Evolutionary conservation across 2,888 invertebrate genomes (phyloP), one percentile per base, ranked within the genome.

Genomic region (Caenorhabditis sp.): DNA sequence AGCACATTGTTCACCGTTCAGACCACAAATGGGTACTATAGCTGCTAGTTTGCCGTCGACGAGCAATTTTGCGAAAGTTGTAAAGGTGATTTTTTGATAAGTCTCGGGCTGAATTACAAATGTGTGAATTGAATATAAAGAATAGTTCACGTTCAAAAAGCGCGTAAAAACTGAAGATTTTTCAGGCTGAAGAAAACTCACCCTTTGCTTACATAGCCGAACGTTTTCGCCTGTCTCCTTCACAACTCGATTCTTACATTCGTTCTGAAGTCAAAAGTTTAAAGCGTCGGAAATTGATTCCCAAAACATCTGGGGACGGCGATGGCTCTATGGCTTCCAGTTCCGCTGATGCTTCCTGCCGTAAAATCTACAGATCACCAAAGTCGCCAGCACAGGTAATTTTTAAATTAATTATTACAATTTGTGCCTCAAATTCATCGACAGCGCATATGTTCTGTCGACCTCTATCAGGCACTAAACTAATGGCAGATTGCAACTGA

Each of bases 1-100:
- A 12, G 57, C 79, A 8, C 85, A 85, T 49, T 87, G 86, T 67
- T 82, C 84, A 3, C 87, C 87, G 4, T 87, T 87, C 71, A 80
- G 86, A 17, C 84, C 86, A 61, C 85, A 87, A 61, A 77, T 87
- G 69, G 86, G 85, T 26, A 78, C 87, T 54, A 71, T 83, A 57
- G 74, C 82, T 68, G 78, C 84, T 60, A 78, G 79, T 58, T 63
- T 84, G 65, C 79, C 83, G 36, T 81, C 77, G n/a, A 80, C 78
- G 37, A 76, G 67, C 49, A 68, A 58, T 24, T 79, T 77, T 62
- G 76, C 77, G n/a, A 76, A 79, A 64, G 68, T 65, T 21, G 66
- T 66, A 14, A 75, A 75, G 70, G 75, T 75, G 21, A 26, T 57
- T 53, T 27, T 43, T 24, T 63, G 6, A 19, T 3, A n/a, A 26